Evolutionary conservation across 1,140 invertebrate genomes (phyloP).

Genomic region (Leptopilina boulardi): DNA sequence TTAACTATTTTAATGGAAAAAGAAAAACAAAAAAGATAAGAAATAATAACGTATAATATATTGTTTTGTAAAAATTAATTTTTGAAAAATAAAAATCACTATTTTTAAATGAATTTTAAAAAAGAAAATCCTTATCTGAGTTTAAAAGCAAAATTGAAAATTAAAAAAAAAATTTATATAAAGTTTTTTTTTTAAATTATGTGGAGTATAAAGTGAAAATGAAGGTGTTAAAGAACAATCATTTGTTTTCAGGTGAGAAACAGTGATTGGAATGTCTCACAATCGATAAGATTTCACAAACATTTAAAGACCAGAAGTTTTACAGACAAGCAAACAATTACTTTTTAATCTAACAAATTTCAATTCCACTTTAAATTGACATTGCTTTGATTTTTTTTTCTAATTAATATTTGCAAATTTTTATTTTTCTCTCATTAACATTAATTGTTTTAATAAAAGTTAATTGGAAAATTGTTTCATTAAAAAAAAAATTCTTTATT

Average conservation of each 20-base stretch:
- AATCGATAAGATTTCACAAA: conserved; percentile 41
- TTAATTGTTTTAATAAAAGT: background rate
- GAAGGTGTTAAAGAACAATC: background rate
- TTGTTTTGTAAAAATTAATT: too few relatives aligned
- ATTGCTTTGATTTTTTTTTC: background rate
- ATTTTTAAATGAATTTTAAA: too few relatives aligned
- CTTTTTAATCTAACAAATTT: background rate
- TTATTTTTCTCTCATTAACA: background rate
- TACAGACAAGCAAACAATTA: background rate
- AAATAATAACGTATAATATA: too few relatives aligned
- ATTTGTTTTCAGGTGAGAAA: conserved; percentile 19
- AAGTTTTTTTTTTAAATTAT: background rate
- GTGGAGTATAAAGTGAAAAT: background rate
- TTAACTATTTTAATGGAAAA: too few relatives aligned
- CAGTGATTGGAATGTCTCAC: conserved; percentile 33
- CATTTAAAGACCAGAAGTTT: background rate
- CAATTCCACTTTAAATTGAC: background rate
- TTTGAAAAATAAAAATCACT: too few relatives aligned
- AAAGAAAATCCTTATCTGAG: too few relatives aligned
- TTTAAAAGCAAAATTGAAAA: too few relatives aligned
- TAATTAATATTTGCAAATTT: background rate
- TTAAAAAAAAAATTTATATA: too few relatives aligned
- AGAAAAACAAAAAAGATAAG: too few relatives aligned
- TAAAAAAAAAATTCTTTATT: too few relatives aligned
- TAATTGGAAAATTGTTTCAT: too few relatives aligned